A percentile compares a stretch with the other conserved stretches of the same genome.
These are phyloP conservation scores for Schizothorax lantsangensis DNA, from an alignment of 2,797 vertebrate species.

Conservation along the genomic window DNA sequence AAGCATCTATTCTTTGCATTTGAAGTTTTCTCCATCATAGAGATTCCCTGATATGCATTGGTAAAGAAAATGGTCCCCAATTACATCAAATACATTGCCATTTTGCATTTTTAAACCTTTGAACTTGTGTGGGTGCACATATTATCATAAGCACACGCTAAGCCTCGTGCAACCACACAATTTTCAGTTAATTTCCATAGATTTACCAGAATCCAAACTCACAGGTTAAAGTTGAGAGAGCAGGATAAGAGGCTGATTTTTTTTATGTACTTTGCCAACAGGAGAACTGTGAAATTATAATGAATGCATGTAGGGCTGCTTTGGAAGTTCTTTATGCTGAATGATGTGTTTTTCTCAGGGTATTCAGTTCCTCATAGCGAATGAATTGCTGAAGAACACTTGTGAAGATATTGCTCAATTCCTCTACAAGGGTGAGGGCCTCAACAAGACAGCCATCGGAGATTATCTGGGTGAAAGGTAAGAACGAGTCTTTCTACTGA, in stretches of 20 bases:
- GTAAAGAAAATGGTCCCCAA: neutral
- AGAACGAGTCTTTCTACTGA: constrained; percentile 16
- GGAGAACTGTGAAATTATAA: neutral
- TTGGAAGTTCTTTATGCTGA: neutral
- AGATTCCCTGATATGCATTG: neutral
- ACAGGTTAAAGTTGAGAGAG: constrained; percentile 7
- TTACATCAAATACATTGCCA: constrained; percentile 3
- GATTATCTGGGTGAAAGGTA: constrained; percentile 97
- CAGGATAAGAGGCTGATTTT: neutral
- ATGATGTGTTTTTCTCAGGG: constrained; percentile 76
- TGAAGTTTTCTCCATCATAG: neutral
- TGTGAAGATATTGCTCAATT: constrained; percentile 93
- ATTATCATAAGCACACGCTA: neutral
- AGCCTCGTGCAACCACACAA: neutral
- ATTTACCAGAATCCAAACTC: constrained; percentile 25
- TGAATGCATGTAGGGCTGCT: neutral
- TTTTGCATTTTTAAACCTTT: constrained; percentile 27
- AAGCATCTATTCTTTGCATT: neutral
- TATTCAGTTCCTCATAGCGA: constrained; percentile 92
- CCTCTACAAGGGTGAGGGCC: constrained; percentile 93
- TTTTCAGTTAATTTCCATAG: constrained; percentile 22
- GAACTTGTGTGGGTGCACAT: neutral
- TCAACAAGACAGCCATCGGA: constrained; percentile 96
- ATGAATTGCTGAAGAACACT: constrained; percentile 90
- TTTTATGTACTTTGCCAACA: neutral